Evolutionary conservation across 2,888 invertebrate species (phyloP).

Genomic region (Ophioninae sp.): DNA sequence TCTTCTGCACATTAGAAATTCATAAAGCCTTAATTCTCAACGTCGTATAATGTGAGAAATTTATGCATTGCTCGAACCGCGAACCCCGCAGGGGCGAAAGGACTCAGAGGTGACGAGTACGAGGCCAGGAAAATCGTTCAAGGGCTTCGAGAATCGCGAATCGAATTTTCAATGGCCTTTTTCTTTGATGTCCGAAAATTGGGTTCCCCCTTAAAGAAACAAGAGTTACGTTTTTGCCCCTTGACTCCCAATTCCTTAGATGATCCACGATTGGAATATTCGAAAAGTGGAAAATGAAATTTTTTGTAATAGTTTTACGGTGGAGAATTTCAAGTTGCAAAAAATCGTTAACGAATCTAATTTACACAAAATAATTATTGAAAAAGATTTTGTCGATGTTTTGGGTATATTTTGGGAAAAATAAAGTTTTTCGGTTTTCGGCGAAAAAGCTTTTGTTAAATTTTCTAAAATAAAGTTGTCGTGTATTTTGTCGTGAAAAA

Average conservation of each 20-base stretch:
- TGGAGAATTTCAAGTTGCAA: too few relatives aligned
- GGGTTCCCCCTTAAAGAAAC: not conserved
- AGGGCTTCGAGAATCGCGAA: constrained; percentile 4
- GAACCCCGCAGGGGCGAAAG: not conserved
- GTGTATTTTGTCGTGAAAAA: too few relatives aligned
- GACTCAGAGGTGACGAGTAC: not conserved
- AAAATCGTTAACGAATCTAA: too few relatives aligned
- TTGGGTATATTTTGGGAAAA: too few relatives aligned
- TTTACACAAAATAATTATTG: too few relatives aligned
- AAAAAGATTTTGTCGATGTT: too few relatives aligned
- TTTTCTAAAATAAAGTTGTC: too few relatives aligned
- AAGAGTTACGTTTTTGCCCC: not conserved
- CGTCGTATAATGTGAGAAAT: constrained; percentile 43
- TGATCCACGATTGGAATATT: constrained; percentile 16
- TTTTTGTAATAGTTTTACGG: not conserved
- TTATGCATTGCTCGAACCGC: constrained; percentile 47
- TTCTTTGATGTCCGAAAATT: constrained; percentile 18
- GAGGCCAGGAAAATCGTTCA: not conserved
- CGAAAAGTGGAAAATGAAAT: not conserved
- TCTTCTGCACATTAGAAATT: constrained; percentile 47
- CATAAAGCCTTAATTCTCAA: constrained; percentile 51
- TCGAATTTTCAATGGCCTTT: constrained; percentile 33
- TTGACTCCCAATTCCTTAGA: not conserved
- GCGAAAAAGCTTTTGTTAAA: too few relatives aligned
- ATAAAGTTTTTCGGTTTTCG: too few relatives aligned